Base-by-base conservation (phyloP, 2,113 vertebrate species). In the Gyps fulvus region DNA sequence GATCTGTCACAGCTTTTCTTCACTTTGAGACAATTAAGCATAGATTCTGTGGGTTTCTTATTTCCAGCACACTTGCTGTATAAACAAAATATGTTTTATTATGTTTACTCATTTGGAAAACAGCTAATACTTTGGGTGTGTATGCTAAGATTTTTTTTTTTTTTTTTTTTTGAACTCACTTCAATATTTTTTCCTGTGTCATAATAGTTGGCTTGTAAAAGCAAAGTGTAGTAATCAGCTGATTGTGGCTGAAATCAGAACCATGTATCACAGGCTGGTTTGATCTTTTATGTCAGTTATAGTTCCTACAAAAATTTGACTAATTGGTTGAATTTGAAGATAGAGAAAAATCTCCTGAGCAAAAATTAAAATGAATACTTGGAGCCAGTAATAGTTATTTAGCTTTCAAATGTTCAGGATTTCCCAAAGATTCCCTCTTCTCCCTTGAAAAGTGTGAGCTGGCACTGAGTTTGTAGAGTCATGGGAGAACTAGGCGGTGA, bases 51-150 rank as follows among this genome's bases (percentile, higher is more conserved):
- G 36, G 23, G 27, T 61, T 89, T 73, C 52, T 72, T 69, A 57
- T 92, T 96, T 83, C 83, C 83, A 95, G 78, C 27, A 25, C 36
- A n/a, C 17, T 84, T 59, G 43, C 43, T 70, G 52, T 65, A n/a
- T 85, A 95, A 96, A 93, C 73, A 85, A 79, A 82, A 65, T 10
- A 23, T 89, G 27, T 4, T 91, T 94, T 79, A 74, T 91, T 73
- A 76, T 90, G 81, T 93, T 96, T 96, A 83, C 58, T 96, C 91
- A 52, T 91, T 96, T 87, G 70, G 81, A 82, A 93, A 96, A 63
- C 17, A 58, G 78, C 70, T 89, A 81, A 38, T 87, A 55, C 40
- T 91, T 82, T 87, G 95, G 80, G 93, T 95, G 91, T 11, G 1
- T 57, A 59, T 85, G 93, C 82, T 72, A 79, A 87, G 91, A 57